Evolutionary conservation across 2,888 invertebrate genomes (phyloP).

Genomic region (Augochlorella aurata): DNA sequence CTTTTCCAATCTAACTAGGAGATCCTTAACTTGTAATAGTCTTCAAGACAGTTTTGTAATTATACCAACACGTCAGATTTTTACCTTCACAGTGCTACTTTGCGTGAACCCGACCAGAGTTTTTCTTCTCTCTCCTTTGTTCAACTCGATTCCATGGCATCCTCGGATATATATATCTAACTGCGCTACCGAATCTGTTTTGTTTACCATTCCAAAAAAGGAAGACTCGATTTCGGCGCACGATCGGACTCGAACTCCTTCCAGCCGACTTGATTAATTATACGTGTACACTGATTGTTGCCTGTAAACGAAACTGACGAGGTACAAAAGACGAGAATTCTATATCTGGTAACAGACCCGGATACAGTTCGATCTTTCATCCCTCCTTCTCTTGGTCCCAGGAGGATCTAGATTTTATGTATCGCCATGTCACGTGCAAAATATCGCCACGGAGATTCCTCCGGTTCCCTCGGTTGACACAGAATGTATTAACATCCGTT

Average conservation of each 20-base stretch:
- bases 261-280: not conserved
- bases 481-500: constrained; percentile 36
- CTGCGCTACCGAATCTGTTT: constrained; percentile 26
- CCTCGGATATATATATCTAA: too few species aligned
- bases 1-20: constrained; percentile 18
- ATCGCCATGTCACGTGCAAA: not conserved
- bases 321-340: constrained; percentile 20
- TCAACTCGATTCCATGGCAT: not conserved
- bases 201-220: constrained; percentile 12
- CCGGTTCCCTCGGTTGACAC: constrained; percentile 18
- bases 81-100: constrained; percentile 27
- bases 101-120: constrained; percentile 6
- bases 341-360: not conserved
- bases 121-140: constrained; percentile 3
- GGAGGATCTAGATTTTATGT: constrained; percentile 12
- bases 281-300: not conserved
- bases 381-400: not conserved
- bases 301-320: constrained; percentile 19
- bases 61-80: constrained; percentile 27
- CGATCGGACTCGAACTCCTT: constrained; percentile 10
- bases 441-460: constrained; percentile 9
- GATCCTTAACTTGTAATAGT: constrained; percentile 37
- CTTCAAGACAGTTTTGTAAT: constrained; percentile 40
- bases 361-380: constrained; percentile 6
- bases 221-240: not conserved